Evolutionary conservation across 1,140 invertebrate genomes (phyloP), one percentile per base, ranked within the genome.

Genomic region (Triops longicaudatus): DNA sequence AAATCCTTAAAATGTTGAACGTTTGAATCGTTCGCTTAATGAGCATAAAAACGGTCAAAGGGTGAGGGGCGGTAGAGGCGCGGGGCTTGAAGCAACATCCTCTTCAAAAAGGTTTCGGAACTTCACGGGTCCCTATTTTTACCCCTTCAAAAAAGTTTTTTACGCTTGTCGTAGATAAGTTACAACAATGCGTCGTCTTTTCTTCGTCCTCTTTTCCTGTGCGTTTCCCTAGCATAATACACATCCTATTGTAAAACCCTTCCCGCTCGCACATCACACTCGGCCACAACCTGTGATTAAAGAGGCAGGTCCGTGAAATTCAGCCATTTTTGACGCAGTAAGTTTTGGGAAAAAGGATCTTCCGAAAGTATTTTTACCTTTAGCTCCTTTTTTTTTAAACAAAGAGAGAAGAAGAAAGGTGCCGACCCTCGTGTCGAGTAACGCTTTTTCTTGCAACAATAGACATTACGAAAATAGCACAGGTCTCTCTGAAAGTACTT

Each of bases 341-440:
- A 17, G 17, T 6, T 17, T 63, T 6, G 6, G 22, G 17, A 63
- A 63, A 63, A 63, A 63, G 50, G 50, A 63, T 6, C 14, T 37
- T 7, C 31, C 31, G 2, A 37, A 37, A 37, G 2, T 37, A 37
- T 37, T 37, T 37, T 37, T 37, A 37, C 31, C 31, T 7, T 37
- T n/a, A 22, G 50, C 50, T 63, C 22, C 22, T 63, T 63, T n/a
- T 12, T 44, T 63, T 63, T 22, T 6, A 63, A 63, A 63, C 50
- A 63, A 63, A 63, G 22, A 22, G 17, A 22, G 10, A 63, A 63
- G 50, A 63, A 63, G 22, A 63, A 63, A 63, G 50, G 14, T 63
- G 50, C 50, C 50, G 50, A 63, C 50, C 50, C 50, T 63, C 50
- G 50, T 63, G 50, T 63, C 14, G 50, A 63, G 50, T 63, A 63